Evolutionary conservation across 2,113 vertebrate species (phyloP), one percentile per base, ranked within the genome.

Genomic region (Protomyctophum bolini): DNA sequence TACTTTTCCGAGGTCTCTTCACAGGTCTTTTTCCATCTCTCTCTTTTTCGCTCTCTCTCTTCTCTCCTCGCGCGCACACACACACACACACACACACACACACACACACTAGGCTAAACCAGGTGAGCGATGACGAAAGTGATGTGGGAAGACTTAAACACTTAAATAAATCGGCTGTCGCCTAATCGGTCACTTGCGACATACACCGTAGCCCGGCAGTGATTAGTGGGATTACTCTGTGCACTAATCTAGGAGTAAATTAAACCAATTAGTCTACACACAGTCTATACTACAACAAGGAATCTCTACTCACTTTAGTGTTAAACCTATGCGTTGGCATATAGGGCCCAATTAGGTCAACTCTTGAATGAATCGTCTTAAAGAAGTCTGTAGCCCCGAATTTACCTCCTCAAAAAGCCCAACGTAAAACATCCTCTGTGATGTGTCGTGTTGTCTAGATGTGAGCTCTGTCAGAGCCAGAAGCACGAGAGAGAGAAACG

Each of bases 361-460:
- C 14, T 8, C 8, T 8, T 9, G 21, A 11, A 12, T 54, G 12
- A 57, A 57, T 8, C 15, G 7, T 8, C 55, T 21, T 57, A 41
- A 41, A 41, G 33, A 60, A 63, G 12, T 21, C 10, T 47, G 2
- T 8, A 15, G 12, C n/a, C n/a, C 12, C 2, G 49, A 52, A 52
- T 12, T 52, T 52, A 41, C 49, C 71, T 49, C 47, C 45, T 51
- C 57, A 56, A 68, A n/a, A 68, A 71, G 49, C 33, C 41, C 54
- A 11, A 14, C 15, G 2, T 58, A 10, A 72, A 10, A 72, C 51
- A 66, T 76, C 21, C 55, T 14, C 45, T n/a, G 4, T 61, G 15
- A 47, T 75, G 67, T 60, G 54, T 68, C 65, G 63, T 29, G 66
- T 7, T 81, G 60, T 74, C 61, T 60, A 1, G 66, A 82, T 58